A percentile compares a stretch with the other conserved stretches of the same genome.
These are phyloP conservation scores for Danaus melanippus DNA, from an alignment of 1,140 invertebrate species.

Conservation along the genomic window DNA sequence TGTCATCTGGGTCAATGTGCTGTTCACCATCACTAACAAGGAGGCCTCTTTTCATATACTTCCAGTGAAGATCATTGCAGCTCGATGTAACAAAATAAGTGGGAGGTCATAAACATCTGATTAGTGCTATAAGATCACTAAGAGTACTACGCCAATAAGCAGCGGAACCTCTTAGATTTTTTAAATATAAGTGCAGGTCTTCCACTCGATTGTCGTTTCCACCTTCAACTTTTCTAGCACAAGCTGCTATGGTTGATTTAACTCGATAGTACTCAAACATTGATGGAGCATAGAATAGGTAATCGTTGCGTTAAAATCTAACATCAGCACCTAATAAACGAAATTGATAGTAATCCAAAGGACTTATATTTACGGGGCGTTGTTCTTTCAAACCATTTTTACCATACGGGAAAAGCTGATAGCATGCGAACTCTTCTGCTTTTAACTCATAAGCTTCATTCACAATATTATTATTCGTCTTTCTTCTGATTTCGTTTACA, in stretches of 20 bases:
- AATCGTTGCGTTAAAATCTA: constrained; percentile 50
- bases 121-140: constrained; percentile 30
- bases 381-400: constrained; percentile 46
- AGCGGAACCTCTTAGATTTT: constrained; percentile 36
- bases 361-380: constrained; percentile 37
- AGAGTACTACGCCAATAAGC: constrained; percentile 35
- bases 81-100: constrained; percentile 47
- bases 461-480: constrained; percentile 45
- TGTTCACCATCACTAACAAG: constrained; percentile 37
- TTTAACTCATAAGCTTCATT: constrained; percentile 38
- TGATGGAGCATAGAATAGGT: constrained; percentile 59
- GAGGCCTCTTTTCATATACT: constrained; percentile 35
- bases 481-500: constrained; percentile 36
- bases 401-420: constrained; percentile 48
- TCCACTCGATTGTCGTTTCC: constrained; percentile 34
- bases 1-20: constrained; percentile 28
- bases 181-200: constrained; percentile 34
- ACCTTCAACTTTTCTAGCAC: constrained; percentile 33
- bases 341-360: constrained; percentile 55
- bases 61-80: constrained; percentile 46
- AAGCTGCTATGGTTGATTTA: constrained; percentile 34
- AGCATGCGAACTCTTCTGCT: constrained; percentile 59
- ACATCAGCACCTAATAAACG: constrained; percentile 42
- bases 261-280: constrained; percentile 44
- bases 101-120: constrained; percentile 28